Evolutionary conservation across 2,113 vertebrate species (phyloP).

Genomic region (Sander lucioperca): DNA sequence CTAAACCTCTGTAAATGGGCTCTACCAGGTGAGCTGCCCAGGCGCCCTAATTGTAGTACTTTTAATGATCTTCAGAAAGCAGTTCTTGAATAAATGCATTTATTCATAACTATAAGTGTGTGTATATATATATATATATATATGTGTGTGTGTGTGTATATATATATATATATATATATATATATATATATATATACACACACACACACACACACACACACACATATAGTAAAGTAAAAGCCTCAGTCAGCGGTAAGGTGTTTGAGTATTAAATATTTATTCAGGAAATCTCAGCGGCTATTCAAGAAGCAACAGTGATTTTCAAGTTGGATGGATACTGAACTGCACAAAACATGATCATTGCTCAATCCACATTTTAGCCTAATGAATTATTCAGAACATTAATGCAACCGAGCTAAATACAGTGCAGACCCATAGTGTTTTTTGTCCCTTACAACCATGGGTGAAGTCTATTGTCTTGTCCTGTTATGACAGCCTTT

Average conservation of each 20-base stretch:
- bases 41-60: no score
- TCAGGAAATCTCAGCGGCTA: neutral
- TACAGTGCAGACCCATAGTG: neutral
- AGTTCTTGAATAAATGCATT: neutral
- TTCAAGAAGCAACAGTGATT: neutral
- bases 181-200: no score
- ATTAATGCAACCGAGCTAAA: neutral
- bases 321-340: neutral
- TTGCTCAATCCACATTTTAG: neutral
- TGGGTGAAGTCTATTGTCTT: neutral
- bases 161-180: no score
- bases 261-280: constrained; percentile 19
- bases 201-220: no score
- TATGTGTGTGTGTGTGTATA: no score
- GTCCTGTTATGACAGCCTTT: constrained; percentile 21
- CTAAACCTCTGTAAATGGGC: no score
- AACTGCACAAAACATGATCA: neutral
- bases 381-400: neutral
- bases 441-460: neutral
- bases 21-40: no score
- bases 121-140: neutral
- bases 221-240: no score
- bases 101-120: neutral
- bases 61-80: no score
- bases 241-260: neutral